These are phyloP conservation scores for Amorpha juglandis DNA, from an alignment of 2,888 invertebrate species.

Conservation along the genomic window DNA sequence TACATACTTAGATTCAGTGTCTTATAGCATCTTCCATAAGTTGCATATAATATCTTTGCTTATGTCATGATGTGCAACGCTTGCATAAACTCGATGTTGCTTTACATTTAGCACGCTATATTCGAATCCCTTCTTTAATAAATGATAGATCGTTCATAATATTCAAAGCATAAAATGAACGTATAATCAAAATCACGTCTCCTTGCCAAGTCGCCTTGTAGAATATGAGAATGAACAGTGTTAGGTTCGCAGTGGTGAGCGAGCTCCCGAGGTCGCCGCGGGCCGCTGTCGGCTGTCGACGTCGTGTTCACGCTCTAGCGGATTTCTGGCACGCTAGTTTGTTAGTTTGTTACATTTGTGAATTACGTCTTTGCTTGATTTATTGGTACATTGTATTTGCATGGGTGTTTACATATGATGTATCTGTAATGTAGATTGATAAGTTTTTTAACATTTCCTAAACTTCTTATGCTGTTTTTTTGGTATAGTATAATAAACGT, in stretches of 20 bases:
- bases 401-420: conserved; percentile 27
- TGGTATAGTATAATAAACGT: not conserved
- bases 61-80: conserved; percentile 1
- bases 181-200: conserved; percentile 3
- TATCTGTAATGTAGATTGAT: not conserved
- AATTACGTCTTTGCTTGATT: conserved; percentile 39
- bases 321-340: conserved; percentile 55
- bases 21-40: not conserved
- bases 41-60: not conserved
- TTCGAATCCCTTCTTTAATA: not conserved
- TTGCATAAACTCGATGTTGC: not conserved
- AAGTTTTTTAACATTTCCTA: not conserved
- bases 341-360: conserved; percentile 44
- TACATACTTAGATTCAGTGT: not conserved
- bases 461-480: not conserved
- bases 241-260: conserved; percentile 19
- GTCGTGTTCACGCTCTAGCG: conserved; percentile 49
- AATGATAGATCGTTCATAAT: not conserved
- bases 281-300: conserved; percentile 24
- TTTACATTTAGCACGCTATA: conserved; percentile 2
- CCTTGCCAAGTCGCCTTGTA: not conserved
- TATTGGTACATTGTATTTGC: conserved; percentile 34
- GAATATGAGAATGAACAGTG: conserved; percentile 9
- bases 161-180: not conserved
- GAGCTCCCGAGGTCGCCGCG: conserved; percentile 32